Base-by-base conservation (phyloP, 1,140 invertebrate species). In the Lethrus apterus region DNA sequence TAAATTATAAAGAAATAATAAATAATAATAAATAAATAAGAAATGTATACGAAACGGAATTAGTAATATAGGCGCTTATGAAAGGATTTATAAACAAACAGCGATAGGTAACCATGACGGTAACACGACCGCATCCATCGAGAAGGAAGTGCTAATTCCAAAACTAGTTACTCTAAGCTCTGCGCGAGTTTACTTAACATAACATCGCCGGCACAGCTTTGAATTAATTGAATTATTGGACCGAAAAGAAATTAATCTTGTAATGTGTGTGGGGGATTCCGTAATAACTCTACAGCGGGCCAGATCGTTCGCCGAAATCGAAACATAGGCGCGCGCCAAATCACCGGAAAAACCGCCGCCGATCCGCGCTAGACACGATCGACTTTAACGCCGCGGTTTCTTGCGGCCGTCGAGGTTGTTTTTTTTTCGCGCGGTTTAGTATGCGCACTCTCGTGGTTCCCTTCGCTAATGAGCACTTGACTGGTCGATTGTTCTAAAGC, bases 191-290 rank as follows among this genome's bases (percentile, higher is more conserved):
- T 55, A 58, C 56, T 60, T 58, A 60, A 56, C 58, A 56, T 53
- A 60, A 60, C 59, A 57, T 54, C 52, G 50, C 54, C 56, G 49
- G 41, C 40, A 51, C 45, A 52, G 56, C 57, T 58, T 54, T 55
- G 60, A 62, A 60, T 62, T 62, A 62, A 62, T 62, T 62, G 58
- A 62, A 62, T 62, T 62, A 62, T 62, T 60, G 58, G 53, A 62
- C 58, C 58, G 60, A 59, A 62, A 62, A 62, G 60, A 62, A 62
- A 60, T 60, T 62, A 62, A 62, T 62, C 60, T 60, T 62, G 60
- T 62, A 54, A 59, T 60, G 52, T 60, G 55, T 50, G 35, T 48
- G 52, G 57, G 51, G 56, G 55, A 57, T 55, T 54, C 51, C 38
- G 45, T 56, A 55, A 53, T 55, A 53, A 57, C 53, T 52, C 44